These are phyloP conservation scores for Homalodisca vitripennis DNA, from an alignment of 1,140 invertebrate species.

Conservation along the genomic window DNA sequence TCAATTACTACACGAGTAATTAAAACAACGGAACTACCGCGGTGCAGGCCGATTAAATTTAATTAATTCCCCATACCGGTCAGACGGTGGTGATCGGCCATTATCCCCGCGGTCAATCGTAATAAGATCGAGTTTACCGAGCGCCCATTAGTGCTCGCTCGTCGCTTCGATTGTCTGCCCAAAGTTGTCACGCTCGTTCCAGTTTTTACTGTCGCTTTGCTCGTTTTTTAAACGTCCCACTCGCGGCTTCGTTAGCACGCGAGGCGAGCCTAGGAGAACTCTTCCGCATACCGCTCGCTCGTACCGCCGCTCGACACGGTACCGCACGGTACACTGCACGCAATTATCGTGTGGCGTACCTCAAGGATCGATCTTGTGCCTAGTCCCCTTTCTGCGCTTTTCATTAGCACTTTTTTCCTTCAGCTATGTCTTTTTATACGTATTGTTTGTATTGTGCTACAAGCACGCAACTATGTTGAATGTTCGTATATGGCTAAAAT, in stretches of 20 bases:
- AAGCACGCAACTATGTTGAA: no score
- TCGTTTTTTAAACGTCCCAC: no score
- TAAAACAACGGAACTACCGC: conserved; percentile 21
- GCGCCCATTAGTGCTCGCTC: no score
- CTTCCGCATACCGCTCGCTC: not conserved
- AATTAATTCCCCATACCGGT: conserved; percentile 14
- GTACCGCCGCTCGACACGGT: not conserved
- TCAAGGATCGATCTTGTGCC: not conserved
- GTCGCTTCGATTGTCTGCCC: no score
- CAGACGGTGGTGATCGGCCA: not conserved
- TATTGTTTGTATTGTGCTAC: no score
- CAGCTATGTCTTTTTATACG: no score
- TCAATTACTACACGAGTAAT: not conserved
- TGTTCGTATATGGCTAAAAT: no score
- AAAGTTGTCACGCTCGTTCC: conserved; percentile 1
- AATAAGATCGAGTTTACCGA: conserved; percentile 3
- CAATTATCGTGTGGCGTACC: not conserved
- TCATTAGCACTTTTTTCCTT: no score
- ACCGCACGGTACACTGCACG: not conserved
- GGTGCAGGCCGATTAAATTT: not conserved
- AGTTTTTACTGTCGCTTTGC: not conserved
- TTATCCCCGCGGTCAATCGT: not conserved
- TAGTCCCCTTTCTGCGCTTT: no score
- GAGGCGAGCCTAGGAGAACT: no score
- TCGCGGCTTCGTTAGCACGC: not conserved